Evolutionary conservation across 1,140 invertebrate genomes (phyloP), one percentile per base, ranked within the genome.

Genomic region (Pogonomyrmex californicus): DNA sequence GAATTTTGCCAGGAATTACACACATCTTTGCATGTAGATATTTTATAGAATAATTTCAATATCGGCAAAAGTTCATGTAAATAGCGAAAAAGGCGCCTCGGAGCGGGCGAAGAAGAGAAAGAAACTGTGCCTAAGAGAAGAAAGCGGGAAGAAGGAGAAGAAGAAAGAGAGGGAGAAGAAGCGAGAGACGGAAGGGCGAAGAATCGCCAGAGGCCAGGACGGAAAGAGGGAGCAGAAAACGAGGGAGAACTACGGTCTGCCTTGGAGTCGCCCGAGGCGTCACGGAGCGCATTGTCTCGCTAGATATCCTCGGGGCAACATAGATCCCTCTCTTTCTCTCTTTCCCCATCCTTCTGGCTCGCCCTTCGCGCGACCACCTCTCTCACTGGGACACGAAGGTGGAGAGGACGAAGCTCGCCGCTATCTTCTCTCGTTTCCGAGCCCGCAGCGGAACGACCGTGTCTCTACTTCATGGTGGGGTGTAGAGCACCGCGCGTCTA

Each of bases 401-500:
- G 77, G 62, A 63, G 88, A 87, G 88, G 85, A 86, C 70, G 83
- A 75, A 76, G 83, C 86, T 86, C 90, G 77, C 90, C 92, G 88
- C 91, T 93, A 93, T 93, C 92, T 93, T 85, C 87, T 88, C 87
- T 91, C 91, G 92, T 93, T 93, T 93, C 91, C 92, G 92, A 87
- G 91, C 92, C 92, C 86, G 90, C 91, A 93, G 90, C 91, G 85
- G 91, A 90, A 90, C 89, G 89, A 90, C 89, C 87, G 82, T 87
- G 81, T 85, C 85, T 87, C 88, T 14, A 58, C 75, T 86, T 85
- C 66, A 89, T 56, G 86, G 75, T 87, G 88, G 88, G 86, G 75
- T 90, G 78, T 86, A 89, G 76, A 65, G 86, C 86, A 90, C 89
- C 73, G 88, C 79, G 88, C 70, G 88, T 90, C 86, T 90, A 66